Conservation (phyloP, 2,113 vertebrate species). For the Vimba vimba region DNA sequence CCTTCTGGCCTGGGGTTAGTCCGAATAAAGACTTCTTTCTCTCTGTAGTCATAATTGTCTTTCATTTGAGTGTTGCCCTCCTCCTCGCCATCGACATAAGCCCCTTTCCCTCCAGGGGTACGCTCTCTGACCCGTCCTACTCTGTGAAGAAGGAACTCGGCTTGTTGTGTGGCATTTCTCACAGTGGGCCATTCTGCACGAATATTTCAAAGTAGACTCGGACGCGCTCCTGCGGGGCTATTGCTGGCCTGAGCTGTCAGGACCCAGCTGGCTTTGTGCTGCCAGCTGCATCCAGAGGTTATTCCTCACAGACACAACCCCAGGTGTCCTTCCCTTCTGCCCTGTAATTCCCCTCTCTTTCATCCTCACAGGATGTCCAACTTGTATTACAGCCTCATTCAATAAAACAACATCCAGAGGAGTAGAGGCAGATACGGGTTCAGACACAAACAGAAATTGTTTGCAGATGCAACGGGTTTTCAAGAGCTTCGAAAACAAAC, state of each 20-base stretch:
- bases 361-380: slow-evolving; percentile 44
- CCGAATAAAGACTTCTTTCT: slow-evolving; percentile 61
- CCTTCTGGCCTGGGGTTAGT: slow-evolving; percentile 47
- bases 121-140: slow-evolving; percentile 61
- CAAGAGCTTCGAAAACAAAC: not conserved
- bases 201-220: slow-evolving; percentile 50
- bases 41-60: slow-evolving; percentile 37
- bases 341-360: slow-evolving; percentile 47
- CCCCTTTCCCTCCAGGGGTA: slow-evolving; percentile 50
- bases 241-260: slow-evolving; percentile 62
- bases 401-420: slow-evolving; percentile 34
- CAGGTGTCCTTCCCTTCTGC: slow-evolving; percentile 64
- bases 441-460: slow-evolving; percentile 15
- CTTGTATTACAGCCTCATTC: slow-evolving; percentile 41
- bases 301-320: slow-evolving; percentile 54
- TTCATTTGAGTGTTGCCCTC: slow-evolving; percentile 43
- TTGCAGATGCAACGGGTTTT: slow-evolving; percentile 29
- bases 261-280: slow-evolving; percentile 27
- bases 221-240: slow-evolving; percentile 40
- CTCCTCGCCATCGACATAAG: not conserved
- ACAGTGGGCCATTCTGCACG: slow-evolving; percentile 42
- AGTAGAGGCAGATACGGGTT: not conserved
- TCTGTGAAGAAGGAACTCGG: slow-evolving; percentile 47
- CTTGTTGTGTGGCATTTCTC: slow-evolving; percentile 47
- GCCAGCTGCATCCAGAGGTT: slow-evolving; percentile 55